Percentiles rank a stretch among this genome's conserved stretches.
phyloP scores from a whole-genome alignment of 2,888 invertebrate species.

The Bembecia ichneumoniformis region DNA sequence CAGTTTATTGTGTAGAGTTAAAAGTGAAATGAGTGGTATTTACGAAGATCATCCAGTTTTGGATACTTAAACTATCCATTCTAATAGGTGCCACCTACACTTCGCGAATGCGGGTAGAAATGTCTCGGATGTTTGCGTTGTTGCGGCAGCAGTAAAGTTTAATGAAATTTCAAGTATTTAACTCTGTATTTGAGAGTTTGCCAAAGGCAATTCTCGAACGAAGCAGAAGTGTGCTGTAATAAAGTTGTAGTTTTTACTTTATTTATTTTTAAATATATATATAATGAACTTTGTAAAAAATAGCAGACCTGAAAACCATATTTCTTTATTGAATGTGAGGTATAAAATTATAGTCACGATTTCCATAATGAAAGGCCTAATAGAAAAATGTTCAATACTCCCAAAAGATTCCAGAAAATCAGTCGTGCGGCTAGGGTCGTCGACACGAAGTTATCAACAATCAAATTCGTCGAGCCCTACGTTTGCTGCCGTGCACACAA shows the following conservation, averaged over 20 bases:
- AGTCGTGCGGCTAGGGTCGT: conserved; percentile 58
- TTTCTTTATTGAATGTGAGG: too few relatives aligned
- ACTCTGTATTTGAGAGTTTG: conserved; percentile 20
- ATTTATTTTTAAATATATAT: too few relatives aligned
- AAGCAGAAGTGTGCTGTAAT: background rate
- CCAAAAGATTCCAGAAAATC: conserved; percentile 40
- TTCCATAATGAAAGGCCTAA: too few relatives aligned
- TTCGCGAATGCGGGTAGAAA: conserved; percentile 21
- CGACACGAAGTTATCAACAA: conserved; percentile 62
- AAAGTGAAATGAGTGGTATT: conserved; percentile 4
- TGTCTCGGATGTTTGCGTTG: conserved; percentile 23
- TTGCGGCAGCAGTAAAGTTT: conserved; percentile 24
- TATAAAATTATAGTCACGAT: too few relatives aligned
- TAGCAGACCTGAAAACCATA: too few relatives aligned
- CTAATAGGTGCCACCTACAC: conserved; percentile 12
- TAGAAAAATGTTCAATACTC: conserved; percentile 20
- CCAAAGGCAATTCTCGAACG: conserved; percentile 13
- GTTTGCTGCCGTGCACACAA: conserved; percentile 15
- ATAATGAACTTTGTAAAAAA: too few relatives aligned
- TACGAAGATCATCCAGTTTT: conserved; percentile 3
- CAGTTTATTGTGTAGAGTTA: conserved; percentile 1
- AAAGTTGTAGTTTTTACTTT: too few relatives aligned
- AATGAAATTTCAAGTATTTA: conserved; percentile 32
- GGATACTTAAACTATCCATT: conserved; percentile 1
- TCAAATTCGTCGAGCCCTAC: conserved; percentile 40